Conservation (phyloP, 1,140 invertebrate genomes). For the Tyrophagus putrescentiae region DNA sequence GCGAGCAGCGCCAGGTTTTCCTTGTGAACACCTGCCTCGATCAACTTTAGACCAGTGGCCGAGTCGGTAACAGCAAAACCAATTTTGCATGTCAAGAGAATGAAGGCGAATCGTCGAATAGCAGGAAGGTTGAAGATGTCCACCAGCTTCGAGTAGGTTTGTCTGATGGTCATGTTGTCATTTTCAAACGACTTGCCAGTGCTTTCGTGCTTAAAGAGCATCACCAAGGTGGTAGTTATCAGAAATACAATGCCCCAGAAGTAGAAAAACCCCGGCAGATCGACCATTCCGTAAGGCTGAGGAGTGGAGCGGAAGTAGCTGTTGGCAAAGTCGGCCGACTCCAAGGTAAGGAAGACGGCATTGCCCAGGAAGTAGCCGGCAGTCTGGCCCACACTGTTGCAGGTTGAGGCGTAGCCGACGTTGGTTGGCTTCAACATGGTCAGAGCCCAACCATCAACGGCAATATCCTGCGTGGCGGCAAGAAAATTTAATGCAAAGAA, state of each 20-base stretch:
- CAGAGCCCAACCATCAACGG: conserved; percentile 97
- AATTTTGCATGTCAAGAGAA: conserved; percentile 81
- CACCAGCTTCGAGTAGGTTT: conserved; percentile 69
- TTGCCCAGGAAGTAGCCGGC: conserved; percentile 94
- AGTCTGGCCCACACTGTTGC: conserved; percentile 95
- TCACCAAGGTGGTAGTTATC: conserved; percentile 72
- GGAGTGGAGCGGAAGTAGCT: conserved; percentile 63
- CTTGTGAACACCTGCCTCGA: conserved; percentile 87
- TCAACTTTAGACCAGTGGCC: conserved; percentile 81
- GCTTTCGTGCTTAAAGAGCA: conserved; percentile 71
- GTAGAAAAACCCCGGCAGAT: conserved; percentile 71
- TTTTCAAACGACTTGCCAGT: not conserved
- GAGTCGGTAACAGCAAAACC: conserved; percentile 91
- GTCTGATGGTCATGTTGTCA: conserved; percentile 43
- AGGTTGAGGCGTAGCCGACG: conserved; percentile 96
- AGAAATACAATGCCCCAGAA: conserved; percentile 92
- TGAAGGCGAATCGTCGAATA: conserved; percentile 52
- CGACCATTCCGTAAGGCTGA: conserved; percentile 58
- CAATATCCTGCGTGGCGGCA: conserved; percentile 97
- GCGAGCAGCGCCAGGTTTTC: conserved; percentile 81
- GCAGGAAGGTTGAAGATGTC: conserved; percentile 68
- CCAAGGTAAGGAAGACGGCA: conserved; percentile 89
- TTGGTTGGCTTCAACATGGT: conserved; percentile 91
- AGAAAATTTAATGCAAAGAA: conserved; percentile 90
- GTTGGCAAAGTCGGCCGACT: conserved; percentile 91